Evolutionary conservation across 2,113 vertebrate species (phyloP), one percentile per base, ranked within the genome.

Genomic region (Oxyura jamaicensis): DNA sequence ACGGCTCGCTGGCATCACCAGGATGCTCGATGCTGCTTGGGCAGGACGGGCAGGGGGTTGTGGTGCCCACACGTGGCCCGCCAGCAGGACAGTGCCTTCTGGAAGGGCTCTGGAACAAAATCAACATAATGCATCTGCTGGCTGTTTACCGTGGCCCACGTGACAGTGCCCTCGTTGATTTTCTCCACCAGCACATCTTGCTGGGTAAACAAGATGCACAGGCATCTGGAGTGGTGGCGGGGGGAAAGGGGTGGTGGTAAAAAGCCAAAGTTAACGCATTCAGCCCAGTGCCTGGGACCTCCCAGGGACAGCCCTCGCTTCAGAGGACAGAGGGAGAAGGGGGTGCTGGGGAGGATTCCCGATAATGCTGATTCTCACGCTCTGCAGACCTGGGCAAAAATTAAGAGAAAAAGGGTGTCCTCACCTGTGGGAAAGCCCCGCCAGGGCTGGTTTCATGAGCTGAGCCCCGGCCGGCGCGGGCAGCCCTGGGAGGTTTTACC

Each of bases 81-180:
- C 91, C 93, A 86, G 91, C 82, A 96, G 96, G 97, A 97, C 39
- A 52, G 66, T 88, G 93, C 94, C 89, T 97, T 97, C 97, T 97
- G 98, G 96, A 98, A 98, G 97, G 93, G 90, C 92, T 96, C 66
- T 41, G 96, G 95, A 97, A 95, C 95, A 98, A 96, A 98, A 97
- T 97, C 97, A 98, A 97, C 96, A 98, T 90, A 96, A 75, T 96
- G 96, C 97, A 98, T 98, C 98, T 98, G 97, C 96, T 81, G 91
- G 94, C 93, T 98, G 97, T 98, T 98, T 98, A 96, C 97, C 52
- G 31, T 97, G 90, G 90, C 73, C 91, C 98, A 97, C 68, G 67
- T 98, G 98, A 97, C 14, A 89, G 90, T 91, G 22, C 92, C 76
- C 2, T 84, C 8, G 13, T 82, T 85, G 33, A 83, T 96, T 91